A percentile compares a stretch with the other conserved stretches of the same genome.
Evolutionary conservation across 2,113 vertebrate species (phyloP).

Genomic region (Tragulus kanchil): DNA sequence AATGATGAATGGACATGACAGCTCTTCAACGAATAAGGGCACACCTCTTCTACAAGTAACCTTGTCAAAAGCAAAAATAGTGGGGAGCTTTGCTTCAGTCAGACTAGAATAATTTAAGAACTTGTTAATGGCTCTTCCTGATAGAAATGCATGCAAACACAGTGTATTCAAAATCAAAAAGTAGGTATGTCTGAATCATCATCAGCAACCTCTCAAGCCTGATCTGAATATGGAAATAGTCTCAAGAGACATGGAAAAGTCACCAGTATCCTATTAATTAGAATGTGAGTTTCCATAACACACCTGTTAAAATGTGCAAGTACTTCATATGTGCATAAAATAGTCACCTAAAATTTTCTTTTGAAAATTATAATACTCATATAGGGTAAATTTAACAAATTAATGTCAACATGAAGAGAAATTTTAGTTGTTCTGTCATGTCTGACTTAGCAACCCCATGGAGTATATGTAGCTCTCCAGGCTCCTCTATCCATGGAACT

Average conservation of each 20-base stretch:
- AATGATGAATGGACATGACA: constrained; percentile 94
- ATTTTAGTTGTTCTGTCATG: not conserved
- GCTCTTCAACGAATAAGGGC: constrained; percentile 87
- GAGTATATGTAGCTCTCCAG: not conserved
- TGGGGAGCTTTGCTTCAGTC: constrained; percentile 75
- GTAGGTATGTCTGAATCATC: constrained; percentile 49
- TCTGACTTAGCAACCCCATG: not conserved
- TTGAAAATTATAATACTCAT: not conserved
- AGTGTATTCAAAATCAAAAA: constrained; percentile 77
- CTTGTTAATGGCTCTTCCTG: constrained; percentile 80
- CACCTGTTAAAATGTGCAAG: not conserved
- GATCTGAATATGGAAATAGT: constrained; percentile 61
- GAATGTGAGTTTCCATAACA: not conserved
- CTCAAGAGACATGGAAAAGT: not conserved
- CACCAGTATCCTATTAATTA: not conserved
- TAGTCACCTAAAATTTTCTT: not conserved
- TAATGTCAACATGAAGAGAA: not conserved
- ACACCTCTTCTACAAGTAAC: constrained; percentile 86
- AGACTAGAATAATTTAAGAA: constrained; percentile 78
- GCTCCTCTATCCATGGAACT: not conserved
- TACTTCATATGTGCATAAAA: not conserved
- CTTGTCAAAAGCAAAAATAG: constrained; percentile 84
- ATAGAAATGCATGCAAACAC: constrained; percentile 74
- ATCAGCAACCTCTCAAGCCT: constrained; percentile 61
- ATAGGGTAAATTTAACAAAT: not conserved